Percentiles rank a stretch among this genome's conserved stretches.
Evolutionary conservation across 30 jellyfish, hydroid and myxozoan species (phyloP).

Genomic region (Turritopsis dohrnii): DNA sequence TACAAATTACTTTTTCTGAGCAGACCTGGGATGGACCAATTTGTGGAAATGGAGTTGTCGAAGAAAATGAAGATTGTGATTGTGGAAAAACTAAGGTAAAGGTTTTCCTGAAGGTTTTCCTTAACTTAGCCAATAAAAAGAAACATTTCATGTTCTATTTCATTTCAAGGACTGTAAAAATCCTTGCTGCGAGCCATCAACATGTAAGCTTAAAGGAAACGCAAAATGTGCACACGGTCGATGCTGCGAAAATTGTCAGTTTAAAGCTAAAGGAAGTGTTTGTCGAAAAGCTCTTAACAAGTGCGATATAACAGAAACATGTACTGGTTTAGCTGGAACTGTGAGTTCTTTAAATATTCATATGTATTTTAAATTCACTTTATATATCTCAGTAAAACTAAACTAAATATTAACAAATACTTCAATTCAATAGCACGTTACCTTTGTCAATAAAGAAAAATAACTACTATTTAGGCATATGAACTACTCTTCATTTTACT

Average conservation of each 20-base stretch:
- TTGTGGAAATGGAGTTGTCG: background rate
- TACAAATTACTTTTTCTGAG: background rate
- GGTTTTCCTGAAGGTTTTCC: no score
- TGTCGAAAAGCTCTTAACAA: background rate
- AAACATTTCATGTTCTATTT: background rate
- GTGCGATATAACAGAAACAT: constrained; percentile 3
- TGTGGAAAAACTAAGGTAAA: background rate
- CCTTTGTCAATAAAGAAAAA: no score
- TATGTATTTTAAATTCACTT: no score
- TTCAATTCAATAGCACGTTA: no score
- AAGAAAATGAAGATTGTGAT: background rate
- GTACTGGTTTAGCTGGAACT: background rate
- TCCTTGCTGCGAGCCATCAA: background rate
- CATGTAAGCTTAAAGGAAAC: background rate
- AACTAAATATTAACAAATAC: no score
- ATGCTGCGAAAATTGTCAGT: constrained; percentile 9
- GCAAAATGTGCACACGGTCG: constrained; percentile 17
- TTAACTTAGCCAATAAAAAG: no score
- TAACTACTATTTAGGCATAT: no score
- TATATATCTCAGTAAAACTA: no score
- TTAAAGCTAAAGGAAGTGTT: background rate
- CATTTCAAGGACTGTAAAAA: background rate
- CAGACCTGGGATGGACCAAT: background rate
- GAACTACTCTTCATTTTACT: no score
- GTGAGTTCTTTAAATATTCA: background rate